Evolutionary conservation across 2,888 invertebrate genomes (phyloP).

Genomic region (Chrysina gloriosa): DNA sequence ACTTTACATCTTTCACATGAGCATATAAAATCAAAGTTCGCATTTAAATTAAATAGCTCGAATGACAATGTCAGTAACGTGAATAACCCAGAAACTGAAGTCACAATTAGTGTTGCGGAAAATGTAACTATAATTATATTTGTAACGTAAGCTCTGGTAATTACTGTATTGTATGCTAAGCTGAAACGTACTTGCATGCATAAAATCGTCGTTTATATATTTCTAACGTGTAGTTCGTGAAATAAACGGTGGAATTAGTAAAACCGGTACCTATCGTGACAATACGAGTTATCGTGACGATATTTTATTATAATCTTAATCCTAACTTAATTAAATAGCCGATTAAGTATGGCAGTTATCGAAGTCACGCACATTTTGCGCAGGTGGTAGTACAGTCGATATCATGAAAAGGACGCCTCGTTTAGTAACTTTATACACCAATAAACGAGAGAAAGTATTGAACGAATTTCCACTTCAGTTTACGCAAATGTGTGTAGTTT

Average conservation of each 20-base stretch:
- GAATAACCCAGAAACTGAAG: constrained; percentile 5
- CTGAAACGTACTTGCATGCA: constrained; percentile 11
- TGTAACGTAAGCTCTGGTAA: neutral
- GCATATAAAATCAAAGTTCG: neutral
- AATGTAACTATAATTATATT: constrained; percentile 18
- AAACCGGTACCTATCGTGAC: constrained; percentile 54
- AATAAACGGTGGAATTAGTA: constrained; percentile 51
- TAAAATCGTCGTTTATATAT: constrained; percentile 7
- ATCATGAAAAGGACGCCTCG: constrained; percentile 24
- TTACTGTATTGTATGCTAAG: constrained; percentile 14
- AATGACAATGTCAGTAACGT: neutral
- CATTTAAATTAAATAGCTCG: neutral
- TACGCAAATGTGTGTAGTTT: neutral
- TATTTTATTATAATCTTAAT: constrained; percentile 64
- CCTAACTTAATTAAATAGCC: constrained; percentile 64
- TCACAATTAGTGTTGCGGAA: constrained; percentile 17
- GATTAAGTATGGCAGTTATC: constrained; percentile 54
- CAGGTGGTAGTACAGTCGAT: constrained; percentile 26
- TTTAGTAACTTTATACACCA: constrained; percentile 16
- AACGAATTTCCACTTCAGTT: constrained; percentile 3
- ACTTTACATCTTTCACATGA: too few species aligned
- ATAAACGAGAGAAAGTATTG: neutral
- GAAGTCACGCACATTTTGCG: constrained; percentile 50
- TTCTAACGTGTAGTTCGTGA: constrained; percentile 37
- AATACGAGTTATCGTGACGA: constrained; percentile 58